Evolutionary conservation across 2,888 invertebrate genomes (phyloP), one percentile per base, ranked within the genome.

Genomic region (Oscheius sp.): DNA sequence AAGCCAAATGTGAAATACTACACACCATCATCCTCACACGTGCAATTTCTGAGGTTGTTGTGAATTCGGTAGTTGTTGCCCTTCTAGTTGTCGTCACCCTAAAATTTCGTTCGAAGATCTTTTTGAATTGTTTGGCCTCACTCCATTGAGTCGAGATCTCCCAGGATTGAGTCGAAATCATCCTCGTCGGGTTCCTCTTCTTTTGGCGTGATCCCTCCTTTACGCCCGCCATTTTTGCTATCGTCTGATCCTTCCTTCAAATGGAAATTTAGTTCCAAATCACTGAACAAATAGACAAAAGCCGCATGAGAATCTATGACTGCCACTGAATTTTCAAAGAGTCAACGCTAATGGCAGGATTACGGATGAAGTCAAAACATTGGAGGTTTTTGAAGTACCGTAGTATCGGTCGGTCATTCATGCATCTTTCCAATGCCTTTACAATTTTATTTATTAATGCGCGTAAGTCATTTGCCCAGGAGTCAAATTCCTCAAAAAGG

Each of bases 101-200:
- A n/a, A 49, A 66, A 61, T 18, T n/a, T n/a, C 9, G 13, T 29
- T 49, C 16, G 13, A 7, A 16, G 18, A n/a, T 35, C 18, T 58
- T 1, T 5, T 16, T 12, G 27, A 27, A 27, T 58, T 58, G 29
- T 58, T 29, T 58, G 58, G 25, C 25, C 72, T 66, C 49, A 72
- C 72, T 72, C 72, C 66, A 72, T 66, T n/a, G 72, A 72, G 56
- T 72, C 72, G 45, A 73, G 56, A 23, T 73, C 73, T 52, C 69
- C 73, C 16, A 73, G 69, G 53, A 73, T 68, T 25, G 69, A 68
- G 41, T 73, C 73, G 18, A 73, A 46, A 69, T 73, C 73, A 61
- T 73, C 73, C 61, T 43, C 55, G 66, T 66, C 66, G 66, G 72
- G 27, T 21, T 55, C 66, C 66, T 72, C 72, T 43, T 72, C 72